Evolutionary conservation across 1,140 invertebrate species (phyloP).

Genomic region (Eulimnadia texana): DNA sequence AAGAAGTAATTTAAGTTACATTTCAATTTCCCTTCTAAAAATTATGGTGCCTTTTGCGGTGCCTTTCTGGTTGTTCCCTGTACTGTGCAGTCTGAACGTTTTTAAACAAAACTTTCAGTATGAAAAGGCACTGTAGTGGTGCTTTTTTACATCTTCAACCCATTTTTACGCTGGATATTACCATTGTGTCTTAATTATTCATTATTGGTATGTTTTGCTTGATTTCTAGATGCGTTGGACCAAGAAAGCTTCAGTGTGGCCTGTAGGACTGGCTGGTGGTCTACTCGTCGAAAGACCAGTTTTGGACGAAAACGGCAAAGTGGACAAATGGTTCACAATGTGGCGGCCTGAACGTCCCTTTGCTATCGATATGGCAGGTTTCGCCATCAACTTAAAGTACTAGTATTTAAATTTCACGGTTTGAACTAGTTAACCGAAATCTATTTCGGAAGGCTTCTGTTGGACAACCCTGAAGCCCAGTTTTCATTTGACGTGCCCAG

Average conservation of each 20-base stretch:
- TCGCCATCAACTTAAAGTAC: slow-evolving; percentile 70
- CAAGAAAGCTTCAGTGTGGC: slow-evolving; percentile 86
- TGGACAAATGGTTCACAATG: slow-evolving; percentile 52
- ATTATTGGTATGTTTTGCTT: slow-evolving; percentile 20
- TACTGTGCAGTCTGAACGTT: neutral
- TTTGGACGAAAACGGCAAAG: slow-evolving; percentile 47
- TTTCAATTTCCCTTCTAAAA: neutral
- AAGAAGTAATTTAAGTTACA: slow-evolving; percentile 49
- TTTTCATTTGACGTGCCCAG: slow-evolving; percentile 71
- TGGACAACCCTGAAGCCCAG: slow-evolving; percentile 54
- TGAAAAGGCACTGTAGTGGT: no score
- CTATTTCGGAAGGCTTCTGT: slow-evolving; percentile 45
- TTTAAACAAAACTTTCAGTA: no score
- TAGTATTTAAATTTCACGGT: neutral
- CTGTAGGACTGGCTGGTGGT: slow-evolving; percentile 86
- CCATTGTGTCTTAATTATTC: no score
- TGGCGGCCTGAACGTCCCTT: slow-evolving; percentile 83
- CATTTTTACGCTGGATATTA: no score
- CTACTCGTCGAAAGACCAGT: slow-evolving; percentile 70
- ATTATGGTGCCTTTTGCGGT: no score
- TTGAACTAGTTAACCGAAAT: no score
- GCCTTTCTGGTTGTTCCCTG: slow-evolving; percentile 1
- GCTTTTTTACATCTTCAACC: neutral
- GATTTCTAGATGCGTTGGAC: slow-evolving; percentile 55
- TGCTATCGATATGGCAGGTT: slow-evolving; percentile 97